A percentile compares a stretch with the other conserved stretches of the same genome.
Evolutionary conservation across 2,797 vertebrate species (phyloP).

Genomic region (Phylloscopus collybita): DNA sequence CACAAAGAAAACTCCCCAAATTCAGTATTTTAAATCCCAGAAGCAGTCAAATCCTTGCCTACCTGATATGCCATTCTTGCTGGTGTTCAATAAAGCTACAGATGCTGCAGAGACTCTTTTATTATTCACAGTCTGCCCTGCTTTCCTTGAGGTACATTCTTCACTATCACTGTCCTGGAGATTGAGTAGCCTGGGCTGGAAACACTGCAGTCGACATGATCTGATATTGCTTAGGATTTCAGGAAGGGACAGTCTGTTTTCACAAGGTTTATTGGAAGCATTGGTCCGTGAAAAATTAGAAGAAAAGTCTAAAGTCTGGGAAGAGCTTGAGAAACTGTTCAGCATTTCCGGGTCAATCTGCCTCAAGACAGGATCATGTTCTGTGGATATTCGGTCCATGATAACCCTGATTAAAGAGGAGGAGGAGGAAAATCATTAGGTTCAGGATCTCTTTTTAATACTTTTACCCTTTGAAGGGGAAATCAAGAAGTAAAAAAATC

Average conservation of each 20-base stretch:
- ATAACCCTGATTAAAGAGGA: constrained; percentile 80
- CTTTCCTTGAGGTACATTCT: constrained; percentile 83
- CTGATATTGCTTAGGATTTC: constrained; percentile 91
- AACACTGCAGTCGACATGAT: constrained; percentile 90
- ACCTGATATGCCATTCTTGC: constrained; percentile 86
- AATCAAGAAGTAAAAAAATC: background rate
- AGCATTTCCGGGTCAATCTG: constrained; percentile 87
- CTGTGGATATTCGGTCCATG: constrained; percentile 88
- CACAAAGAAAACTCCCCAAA: background rate
- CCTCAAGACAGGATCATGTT: constrained; percentile 83
- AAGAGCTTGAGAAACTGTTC: constrained; percentile 80
- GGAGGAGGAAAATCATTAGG: background rate
- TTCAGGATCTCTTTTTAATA: background rate
- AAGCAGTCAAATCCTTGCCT: constrained; percentile 45
- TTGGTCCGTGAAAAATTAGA: constrained; percentile 84
- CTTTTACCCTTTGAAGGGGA: background rate
- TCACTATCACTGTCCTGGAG: constrained; percentile 79
- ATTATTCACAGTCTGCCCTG: constrained; percentile 80
- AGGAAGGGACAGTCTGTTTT: constrained; percentile 85
- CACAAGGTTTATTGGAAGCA: constrained; percentile 85
- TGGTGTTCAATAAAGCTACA: constrained; percentile 82
- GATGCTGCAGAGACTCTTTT: constrained; percentile 80
- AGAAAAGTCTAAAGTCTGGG: constrained; percentile 80
- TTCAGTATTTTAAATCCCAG: background rate
- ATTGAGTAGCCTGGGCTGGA: constrained; percentile 85